Percentiles rank a stretch among this genome's conserved stretches.
These are phyloP conservation scores for Empidonax traillii DNA, from an alignment of 2,113 vertebrate species.

Conservation along the genomic window DNA sequence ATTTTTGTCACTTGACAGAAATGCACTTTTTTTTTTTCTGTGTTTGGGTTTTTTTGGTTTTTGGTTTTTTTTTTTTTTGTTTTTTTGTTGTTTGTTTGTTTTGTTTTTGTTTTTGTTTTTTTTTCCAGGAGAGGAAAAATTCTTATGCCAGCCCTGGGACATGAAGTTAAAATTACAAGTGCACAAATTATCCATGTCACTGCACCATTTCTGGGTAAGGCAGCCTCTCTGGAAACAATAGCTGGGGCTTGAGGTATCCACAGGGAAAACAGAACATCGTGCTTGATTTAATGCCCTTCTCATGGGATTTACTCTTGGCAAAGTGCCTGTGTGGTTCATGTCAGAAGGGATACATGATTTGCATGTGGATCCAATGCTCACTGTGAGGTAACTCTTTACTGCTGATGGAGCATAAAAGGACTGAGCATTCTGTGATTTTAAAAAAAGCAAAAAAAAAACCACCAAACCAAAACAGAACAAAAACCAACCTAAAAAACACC, in stretches of 20 bases:
- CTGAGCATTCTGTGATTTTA: neutral
- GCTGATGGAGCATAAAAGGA: neutral
- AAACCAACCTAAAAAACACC: neutral
- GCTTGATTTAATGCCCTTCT: constrained; percentile 30
- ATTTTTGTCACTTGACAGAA: neutral
- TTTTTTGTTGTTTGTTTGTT: no score
- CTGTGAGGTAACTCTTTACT: neutral
- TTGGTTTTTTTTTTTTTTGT: no score
- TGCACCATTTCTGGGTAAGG: neutral
- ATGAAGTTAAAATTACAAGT: neutral
- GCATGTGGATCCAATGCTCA: neutral
- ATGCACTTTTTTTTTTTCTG: neutral
- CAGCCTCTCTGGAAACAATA: constrained; percentile 7
- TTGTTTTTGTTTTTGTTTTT: no score
- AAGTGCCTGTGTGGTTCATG: neutral
- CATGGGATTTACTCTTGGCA: constrained; percentile 18
- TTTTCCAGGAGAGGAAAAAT: neutral
- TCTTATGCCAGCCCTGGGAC: neutral
- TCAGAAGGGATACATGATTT: neutral
- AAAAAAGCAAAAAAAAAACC: neutral
- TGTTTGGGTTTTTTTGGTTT: no score
- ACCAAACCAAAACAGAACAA: no score
- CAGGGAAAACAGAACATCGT: neutral
- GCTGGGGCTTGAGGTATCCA: neutral
- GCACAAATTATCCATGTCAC: neutral